Base-by-base conservation (phyloP, 1,140 invertebrate genomes). In the Branchinecta lindahli region DNA sequence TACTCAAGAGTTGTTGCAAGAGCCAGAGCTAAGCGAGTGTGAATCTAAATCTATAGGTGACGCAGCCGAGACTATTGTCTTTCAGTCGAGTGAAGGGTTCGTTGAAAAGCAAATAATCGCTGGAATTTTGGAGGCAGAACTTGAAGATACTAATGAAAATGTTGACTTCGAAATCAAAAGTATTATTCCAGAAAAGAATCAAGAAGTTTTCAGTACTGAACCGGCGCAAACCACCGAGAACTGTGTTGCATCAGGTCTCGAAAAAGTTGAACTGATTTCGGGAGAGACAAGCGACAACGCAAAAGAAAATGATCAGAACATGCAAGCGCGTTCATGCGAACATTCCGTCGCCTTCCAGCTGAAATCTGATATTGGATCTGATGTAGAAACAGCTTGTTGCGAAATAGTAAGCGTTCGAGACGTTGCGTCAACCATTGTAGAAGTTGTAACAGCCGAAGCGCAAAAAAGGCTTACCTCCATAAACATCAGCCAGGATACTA, bases 121-220 rank as follows among this genome's bases (percentile, higher is more conserved):
- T 44, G 66, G 71, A 44, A 71, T 80, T 44, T 74, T 74, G 70
- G 74, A 76, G 73, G 75, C 76, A 68, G 81, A 82, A 74, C 81
- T 81, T 8, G 75, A 77, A 70, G 76, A 75, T 67, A 79, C 84
- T 52, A 82, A 83, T 0, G 77, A 80, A 70, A 79, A 80, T 73
- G 76, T 84, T 70, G 77, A 84, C 10, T 79, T 81, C 70, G 79
- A 83, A 74, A 83, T 84, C 61, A 83, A 83, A 77, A 74, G 72
- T 8, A 81, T 83, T 76, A 77, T 83, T 20, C 75, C 79, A 52
- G 79, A 79, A 75, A 73, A 79, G 66, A 5, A 33, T 33, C 33
- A 33, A 33, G 33, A 33, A 33, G 33, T 1, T 33, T 33, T 33
- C 33, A 33, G 33, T 33, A 33, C 33, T 33, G 33, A 33, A 33